Base-by-base conservation (phyloP, 2,113 vertebrate species). In the Propithecus coquereli region DNA sequence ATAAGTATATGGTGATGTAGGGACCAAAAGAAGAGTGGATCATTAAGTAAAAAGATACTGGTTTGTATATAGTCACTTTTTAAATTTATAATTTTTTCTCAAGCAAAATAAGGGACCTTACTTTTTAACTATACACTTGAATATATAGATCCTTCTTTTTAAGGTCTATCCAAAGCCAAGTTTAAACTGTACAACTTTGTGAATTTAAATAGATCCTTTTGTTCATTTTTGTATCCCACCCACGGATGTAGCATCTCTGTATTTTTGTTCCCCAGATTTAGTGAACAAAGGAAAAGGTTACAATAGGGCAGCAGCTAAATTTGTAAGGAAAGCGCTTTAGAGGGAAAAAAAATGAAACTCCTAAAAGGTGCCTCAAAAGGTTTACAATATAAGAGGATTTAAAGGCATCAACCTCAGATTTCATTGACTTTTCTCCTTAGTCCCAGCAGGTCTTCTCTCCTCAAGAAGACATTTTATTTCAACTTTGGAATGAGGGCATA, bases 221-320 rank as follows among this genome's bases (percentile, higher is more conserved):
- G 89, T 96, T 97, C 94, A 13, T 43, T 83, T 96, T 91, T 96
- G 76, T 93, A 87, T 90, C 94, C 97, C 95, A 96, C 97, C 97
- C 93, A 97, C 59, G 0, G 93, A 94, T 93, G 83, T 83, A 85
- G 87, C 90, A 96, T 96, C 96, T 97, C 93, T 85, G 68, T 91
- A 91, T 94, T 97, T 96, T 96, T 96, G 86, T 97, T 97, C 96
- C 94, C 83, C 89, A 96, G 97, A 95, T 97, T 97, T 98, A 74
- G 87, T 87, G 94, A 97, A 97, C 97, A 97, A 97, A 97, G 47
- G 70, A 86, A 97, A 95, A 97, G 94, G 97, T 97, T 97, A 97
- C 93, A 97, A 96, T 97, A 97, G 97, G 97, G 96, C 95, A 97
- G 89, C 80, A 95, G 94, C 95, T 97, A 97, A 94, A 96, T 97